Percentiles rank a stretch among this genome's conserved stretches.
Evolutionary conservation across 2,888 invertebrate genomes (phyloP).

Genomic region (Lasioglossum marginatum): DNA sequence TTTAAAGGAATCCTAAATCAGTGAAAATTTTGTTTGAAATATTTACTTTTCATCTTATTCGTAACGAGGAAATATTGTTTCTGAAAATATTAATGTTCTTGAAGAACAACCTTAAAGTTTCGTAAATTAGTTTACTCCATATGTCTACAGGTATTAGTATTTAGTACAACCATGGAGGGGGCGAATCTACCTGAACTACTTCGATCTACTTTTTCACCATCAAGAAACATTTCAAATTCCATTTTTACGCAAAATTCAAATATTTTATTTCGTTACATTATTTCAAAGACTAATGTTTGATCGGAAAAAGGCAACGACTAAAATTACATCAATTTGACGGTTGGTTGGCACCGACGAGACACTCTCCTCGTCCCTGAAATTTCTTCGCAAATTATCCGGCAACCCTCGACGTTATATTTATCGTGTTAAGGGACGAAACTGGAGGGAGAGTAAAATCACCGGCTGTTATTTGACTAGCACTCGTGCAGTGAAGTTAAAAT

Average conservation of each 20-base stretch:
- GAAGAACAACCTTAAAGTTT: too few species aligned
- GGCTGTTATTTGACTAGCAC: neutral
- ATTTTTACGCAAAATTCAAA: too few species aligned
- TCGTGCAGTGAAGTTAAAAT: neutral
- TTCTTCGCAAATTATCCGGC: neutral
- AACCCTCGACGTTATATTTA: neutral
- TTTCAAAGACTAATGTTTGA: neutral
- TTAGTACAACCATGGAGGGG: too few species aligned
- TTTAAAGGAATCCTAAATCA: neutral
- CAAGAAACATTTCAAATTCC: too few species aligned
- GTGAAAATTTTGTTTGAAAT: neutral
- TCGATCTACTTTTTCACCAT: too few species aligned
- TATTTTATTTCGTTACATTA: too few species aligned
- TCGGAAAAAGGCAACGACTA: neutral
- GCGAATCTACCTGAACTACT: too few species aligned
- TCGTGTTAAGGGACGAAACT: neutral
- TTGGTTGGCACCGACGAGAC: neutral
- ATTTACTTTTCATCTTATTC: too few species aligned
- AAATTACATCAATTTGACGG: neutral
- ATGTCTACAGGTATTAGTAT: too few species aligned
- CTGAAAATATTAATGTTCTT: too few species aligned
- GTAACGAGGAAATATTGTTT: too few species aligned
- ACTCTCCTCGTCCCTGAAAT: neutral
- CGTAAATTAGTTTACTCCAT: too few species aligned
- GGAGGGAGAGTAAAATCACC: neutral